Base-by-base conservation (phyloP, 2,797 vertebrate species). In the Sciurus vulgaris region DNA sequence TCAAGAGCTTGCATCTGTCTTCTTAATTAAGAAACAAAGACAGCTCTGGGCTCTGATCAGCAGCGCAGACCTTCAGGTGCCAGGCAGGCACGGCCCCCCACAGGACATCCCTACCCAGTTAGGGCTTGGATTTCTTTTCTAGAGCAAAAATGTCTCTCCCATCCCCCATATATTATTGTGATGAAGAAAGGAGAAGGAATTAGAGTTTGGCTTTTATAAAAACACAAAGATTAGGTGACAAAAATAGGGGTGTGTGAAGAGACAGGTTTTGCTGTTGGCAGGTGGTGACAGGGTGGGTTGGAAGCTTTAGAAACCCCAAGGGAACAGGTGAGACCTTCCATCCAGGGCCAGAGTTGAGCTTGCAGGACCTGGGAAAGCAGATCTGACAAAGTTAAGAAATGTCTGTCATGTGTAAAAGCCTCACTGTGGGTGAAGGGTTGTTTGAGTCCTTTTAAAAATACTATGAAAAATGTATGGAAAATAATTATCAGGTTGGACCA, bases 21-120 rank as follows among this genome's bases (percentile, higher is more conserved):
- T 81, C 89, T 44, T 72, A 51, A 83, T 88, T 89, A 35, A 72
- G 84, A 94, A 69, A 49, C n/a, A 54, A 56, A 73, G 28, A 49
- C 33, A 59, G n/a, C 59, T 56, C 94, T 67, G 20, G 17, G 38
- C 44, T 67, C 82, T 67, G 51, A 41, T 49, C 49, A 41, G 7
- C 85, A 92, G 49, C 38, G 33, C 33, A 63, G 51, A 44, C 49
- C 26, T 69, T 78, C 8, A 11, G 1, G 10, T 49, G 74, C 13
- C 30, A 54, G 61, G 30, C 26, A 38, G 69, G 49, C 59, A n/a
- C 17, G 15, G 15, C 70, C 49, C n/a, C n/a, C 13, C 41, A 14
- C 24, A 49, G 18, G 1, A 6, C 8, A 3, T 20, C 82, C 49
- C 22, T 47, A 14, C 26, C 24, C 30, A 38, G 5, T 38, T 38